Evolutionary conservation across 2,888 invertebrate species (phyloP).

Genomic region (Antheraea yamamai): DNA sequence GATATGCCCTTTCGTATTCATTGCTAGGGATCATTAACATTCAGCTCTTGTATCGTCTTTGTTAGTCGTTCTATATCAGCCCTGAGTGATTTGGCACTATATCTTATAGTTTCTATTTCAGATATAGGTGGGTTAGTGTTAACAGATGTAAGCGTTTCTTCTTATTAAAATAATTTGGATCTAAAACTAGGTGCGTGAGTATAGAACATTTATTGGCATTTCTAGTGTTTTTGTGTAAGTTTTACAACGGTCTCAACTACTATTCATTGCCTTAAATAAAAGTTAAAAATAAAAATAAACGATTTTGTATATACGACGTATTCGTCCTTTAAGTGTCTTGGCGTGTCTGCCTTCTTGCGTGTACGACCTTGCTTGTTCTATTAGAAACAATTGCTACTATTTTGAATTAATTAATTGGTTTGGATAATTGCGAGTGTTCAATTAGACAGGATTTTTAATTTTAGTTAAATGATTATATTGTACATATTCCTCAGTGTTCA

Average conservation of each 20-base stretch:
- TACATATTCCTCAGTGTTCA: background rate
- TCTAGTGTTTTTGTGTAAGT: background rate
- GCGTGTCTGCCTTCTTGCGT: conserved; percentile 36
- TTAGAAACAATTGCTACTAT: conserved; percentile 36
- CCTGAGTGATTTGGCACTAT: background rate
- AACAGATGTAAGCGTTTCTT: background rate
- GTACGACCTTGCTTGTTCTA: conserved; percentile 34
- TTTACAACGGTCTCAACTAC: background rate
- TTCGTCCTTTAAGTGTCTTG: conserved; percentile 29
- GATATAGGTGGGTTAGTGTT: background rate
- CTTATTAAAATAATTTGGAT: background rate
- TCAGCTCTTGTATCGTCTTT: conserved; percentile 26
- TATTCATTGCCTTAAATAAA: background rate
- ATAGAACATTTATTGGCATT: background rate
- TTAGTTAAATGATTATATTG: background rate
- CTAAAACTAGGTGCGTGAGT: background rate
- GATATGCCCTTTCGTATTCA: conserved; percentile 48
- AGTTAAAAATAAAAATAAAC: background rate
- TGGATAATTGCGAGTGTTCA: conserved; percentile 17
- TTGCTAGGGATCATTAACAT: conserved; percentile 46
- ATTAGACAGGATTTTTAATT: background rate
- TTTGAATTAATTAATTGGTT: conserved; percentile 38
- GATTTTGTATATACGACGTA: background rate
- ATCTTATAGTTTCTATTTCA: background rate
- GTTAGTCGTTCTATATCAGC: background rate